These are phyloP conservation scores for Gadopsis marmoratus DNA, from an alignment of 2,797 vertebrate species.

Conservation along the genomic window DNA sequence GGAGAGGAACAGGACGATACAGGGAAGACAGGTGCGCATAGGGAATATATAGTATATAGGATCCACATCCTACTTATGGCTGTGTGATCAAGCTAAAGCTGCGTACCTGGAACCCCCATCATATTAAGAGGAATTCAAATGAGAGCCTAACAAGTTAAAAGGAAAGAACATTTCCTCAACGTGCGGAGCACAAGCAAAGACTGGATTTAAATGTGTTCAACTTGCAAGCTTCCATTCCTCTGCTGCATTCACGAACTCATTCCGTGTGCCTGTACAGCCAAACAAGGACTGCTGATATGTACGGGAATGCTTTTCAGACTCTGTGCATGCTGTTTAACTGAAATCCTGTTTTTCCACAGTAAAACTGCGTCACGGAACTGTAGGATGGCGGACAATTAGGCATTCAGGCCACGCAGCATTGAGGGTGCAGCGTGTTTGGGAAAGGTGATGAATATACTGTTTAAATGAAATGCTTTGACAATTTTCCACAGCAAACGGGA, in stretches of 20 bases:
- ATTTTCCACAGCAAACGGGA: not conserved
- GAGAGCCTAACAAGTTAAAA: slow-evolving; percentile 15
- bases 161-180: not conserved
- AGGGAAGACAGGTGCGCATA: slow-evolving; percentile 9
- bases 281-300: not conserved
- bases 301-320: not conserved
- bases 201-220: slow-evolving; percentile 17
- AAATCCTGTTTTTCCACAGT: slow-evolving; percentile 1
- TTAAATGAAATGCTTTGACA: not conserved
- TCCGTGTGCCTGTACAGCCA: not conserved
- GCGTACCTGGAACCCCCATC: not conserved
- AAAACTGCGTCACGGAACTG: not conserved
- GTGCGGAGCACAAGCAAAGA: not conserved
- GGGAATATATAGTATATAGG: slow-evolving; percentile 15
- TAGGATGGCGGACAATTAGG: not conserved
- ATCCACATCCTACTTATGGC: slow-evolving; percentile 5
- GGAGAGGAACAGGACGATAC: slow-evolving; percentile 33
- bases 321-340: not conserved
- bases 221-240: not conserved
- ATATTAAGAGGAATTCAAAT: slow-evolving; percentile 16
- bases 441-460: not conserved
- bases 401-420: not conserved
- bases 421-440: not conserved
- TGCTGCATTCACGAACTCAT: slow-evolving; percentile 21
- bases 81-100: slow-evolving; percentile 16